phyloP scores from a whole-genome alignment of 1,140 invertebrate genomes.

The Drosophila neocordata region DNA sequence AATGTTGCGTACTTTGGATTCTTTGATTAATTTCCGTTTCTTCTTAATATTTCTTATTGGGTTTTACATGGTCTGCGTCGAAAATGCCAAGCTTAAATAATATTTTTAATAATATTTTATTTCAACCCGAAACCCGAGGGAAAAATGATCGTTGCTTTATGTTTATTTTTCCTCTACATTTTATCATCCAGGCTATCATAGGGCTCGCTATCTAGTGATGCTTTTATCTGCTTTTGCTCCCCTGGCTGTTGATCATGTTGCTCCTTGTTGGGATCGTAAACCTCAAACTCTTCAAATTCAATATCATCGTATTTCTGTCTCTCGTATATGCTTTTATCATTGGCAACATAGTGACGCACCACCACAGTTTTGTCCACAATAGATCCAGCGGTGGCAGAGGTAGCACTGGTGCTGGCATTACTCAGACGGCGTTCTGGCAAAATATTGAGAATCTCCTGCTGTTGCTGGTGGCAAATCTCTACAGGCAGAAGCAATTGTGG shows the following conservation, averaged over 20 bases:
- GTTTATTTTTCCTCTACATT: slow-evolving; percentile 56
- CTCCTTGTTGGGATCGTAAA: slow-evolving; percentile 83
- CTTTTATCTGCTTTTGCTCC: slow-evolving; percentile 10
- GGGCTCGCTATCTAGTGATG: slow-evolving; percentile 57
- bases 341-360: slow-evolving; percentile 81
- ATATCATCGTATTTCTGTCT: slow-evolving; percentile 89
- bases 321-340: slow-evolving; percentile 83
- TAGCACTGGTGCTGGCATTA: slow-evolving; percentile 61
- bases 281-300: slow-evolving; percentile 92
- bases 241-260: slow-evolving; percentile 25
- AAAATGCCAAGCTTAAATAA: slow-evolving; percentile 48
- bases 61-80: slow-evolving; percentile 46
- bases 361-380: slow-evolving; percentile 74
- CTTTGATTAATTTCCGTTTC: slow-evolving; percentile 23
- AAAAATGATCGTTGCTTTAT: slow-evolving; percentile 50
- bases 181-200: slow-evolving; percentile 78
- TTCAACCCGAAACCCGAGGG: slow-evolving; percentile 38
- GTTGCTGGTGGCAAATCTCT: slow-evolving; percentile 57
- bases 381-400: slow-evolving; percentile 14
- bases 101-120: slow-evolving; percentile 14
- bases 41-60: slow-evolving; percentile 33
- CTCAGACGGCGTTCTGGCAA: slow-evolving; percentile 56
- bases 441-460: slow-evolving; percentile 9
- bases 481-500: slow-evolving; percentile 75
- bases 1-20: slow-evolving; percentile 64